phyloP scores from a whole-genome alignment of 2,888 invertebrate genomes.

The Ethmia dodecea region DNA sequence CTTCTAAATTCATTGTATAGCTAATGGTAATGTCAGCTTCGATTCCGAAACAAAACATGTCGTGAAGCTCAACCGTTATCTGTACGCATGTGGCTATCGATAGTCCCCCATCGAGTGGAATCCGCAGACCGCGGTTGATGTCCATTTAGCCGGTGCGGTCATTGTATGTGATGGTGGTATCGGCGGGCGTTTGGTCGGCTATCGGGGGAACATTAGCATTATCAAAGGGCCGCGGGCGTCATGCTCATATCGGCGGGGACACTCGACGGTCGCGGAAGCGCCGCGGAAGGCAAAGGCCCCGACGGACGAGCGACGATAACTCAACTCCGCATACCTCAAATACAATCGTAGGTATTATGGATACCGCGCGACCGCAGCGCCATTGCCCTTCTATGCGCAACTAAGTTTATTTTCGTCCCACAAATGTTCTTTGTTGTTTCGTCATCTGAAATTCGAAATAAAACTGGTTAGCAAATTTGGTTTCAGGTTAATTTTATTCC shows the following conservation, averaged over 20 bases:
- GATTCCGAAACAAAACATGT: conserved; percentile 5
- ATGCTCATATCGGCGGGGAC: conserved; percentile 65
- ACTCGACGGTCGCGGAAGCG: conserved; percentile 61
- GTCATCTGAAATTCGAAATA: conserved; percentile 10
- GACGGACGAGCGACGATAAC: conserved; percentile 58
- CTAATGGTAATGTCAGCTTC: conserved; percentile 6
- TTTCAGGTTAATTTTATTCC: conserved; percentile 16
- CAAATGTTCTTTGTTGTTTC: not conserved
- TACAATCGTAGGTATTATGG: conserved; percentile 64
- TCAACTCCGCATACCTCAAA: conserved; percentile 65
- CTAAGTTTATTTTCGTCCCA: conserved; percentile 6
- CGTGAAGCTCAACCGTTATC: conserved; percentile 39
- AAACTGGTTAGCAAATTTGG: too few relatives aligned
- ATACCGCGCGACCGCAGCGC: conserved; percentile 45
- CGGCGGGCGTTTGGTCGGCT: conserved; percentile 41
- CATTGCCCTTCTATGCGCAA: conserved; percentile 32
- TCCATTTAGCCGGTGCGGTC: conserved; percentile 55
- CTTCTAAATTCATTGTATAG: conserved; percentile 10
- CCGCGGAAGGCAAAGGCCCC: conserved; percentile 57
- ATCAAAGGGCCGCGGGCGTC: conserved; percentile 71
- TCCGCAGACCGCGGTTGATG: conserved; percentile 45
- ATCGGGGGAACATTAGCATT: conserved; percentile 70
- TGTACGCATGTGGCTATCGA: conserved; percentile 40
- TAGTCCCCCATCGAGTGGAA: conserved; percentile 39
- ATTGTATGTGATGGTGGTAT: conserved; percentile 64